A percentile compares a stretch with the other conserved stretches of the same genome.
Evolutionary conservation across 2,888 invertebrate species (phyloP).

Genomic region (Gymnocheta viridis): DNA sequence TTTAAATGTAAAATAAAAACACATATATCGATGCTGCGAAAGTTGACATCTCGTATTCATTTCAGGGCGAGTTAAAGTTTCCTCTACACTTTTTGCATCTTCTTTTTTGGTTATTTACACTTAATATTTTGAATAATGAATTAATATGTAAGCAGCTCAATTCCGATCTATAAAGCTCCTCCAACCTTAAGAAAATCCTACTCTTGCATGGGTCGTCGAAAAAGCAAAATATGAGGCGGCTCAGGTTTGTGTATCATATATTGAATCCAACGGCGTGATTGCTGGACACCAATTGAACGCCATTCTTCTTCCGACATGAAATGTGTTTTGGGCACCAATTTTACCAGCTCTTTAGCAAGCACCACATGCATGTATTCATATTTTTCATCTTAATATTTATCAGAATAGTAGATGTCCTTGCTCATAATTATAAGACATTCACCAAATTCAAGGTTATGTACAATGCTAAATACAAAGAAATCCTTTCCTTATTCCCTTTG

Average conservation of each 20-base stretch:
- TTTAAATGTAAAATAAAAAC: too few relatives aligned
- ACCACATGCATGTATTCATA: conserved; percentile 98
- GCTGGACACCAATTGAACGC: conserved; percentile 96
- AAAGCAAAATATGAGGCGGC: conserved; percentile 94
- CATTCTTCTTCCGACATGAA: conserved; percentile 97
- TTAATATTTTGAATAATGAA: conserved; percentile 22
- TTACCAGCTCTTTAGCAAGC: conserved; percentile 94
- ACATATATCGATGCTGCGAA: too few relatives aligned
- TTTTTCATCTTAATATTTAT: conserved; percentile 95
- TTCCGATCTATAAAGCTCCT: not conserved
- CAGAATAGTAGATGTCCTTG: conserved; percentile 94
- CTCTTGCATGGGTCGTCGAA: conserved; percentile 87
- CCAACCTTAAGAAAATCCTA: conserved; percentile 8
- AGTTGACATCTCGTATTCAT: too few relatives aligned
- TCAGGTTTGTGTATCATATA: conserved; percentile 98
- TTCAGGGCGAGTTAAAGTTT: too few relatives aligned
- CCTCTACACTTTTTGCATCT: too few relatives aligned
- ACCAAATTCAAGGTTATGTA: conserved; percentile 58
- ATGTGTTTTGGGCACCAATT: conserved; percentile 94
- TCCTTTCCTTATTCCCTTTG: not conserved
- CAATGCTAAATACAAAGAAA: conserved; percentile 23
- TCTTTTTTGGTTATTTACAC: conserved; percentile 60
- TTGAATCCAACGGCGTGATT: conserved; percentile 98
- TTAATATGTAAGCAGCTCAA: conserved; percentile 21
- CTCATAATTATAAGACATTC: conserved; percentile 78